Conservation (phyloP, 2,888 invertebrate genomes). For the Trichopria drosophilae region DNA sequence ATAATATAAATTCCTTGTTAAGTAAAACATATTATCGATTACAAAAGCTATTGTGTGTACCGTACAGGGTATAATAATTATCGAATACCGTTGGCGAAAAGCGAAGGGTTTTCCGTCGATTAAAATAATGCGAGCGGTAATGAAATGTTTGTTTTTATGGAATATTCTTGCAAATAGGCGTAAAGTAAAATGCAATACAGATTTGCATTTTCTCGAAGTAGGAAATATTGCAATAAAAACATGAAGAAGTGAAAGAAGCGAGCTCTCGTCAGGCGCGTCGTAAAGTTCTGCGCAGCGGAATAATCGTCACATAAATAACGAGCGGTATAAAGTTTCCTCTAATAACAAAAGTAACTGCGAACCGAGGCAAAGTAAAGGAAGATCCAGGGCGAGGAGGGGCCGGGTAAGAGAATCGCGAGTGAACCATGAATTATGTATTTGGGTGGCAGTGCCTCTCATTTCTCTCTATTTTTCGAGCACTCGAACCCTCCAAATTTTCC, state of each 20-base stretch:
- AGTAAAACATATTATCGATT: too few relatives aligned
- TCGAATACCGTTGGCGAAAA: too few relatives aligned
- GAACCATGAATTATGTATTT: slow-evolving; percentile 46
- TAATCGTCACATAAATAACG: slow-evolving; percentile 43
- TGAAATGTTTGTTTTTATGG: too few relatives aligned
- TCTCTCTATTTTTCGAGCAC: slow-evolving; percentile 30
- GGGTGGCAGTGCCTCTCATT: slow-evolving; percentile 15
- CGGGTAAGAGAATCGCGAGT: slow-evolving; percentile 28
- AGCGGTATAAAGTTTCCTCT: slow-evolving; percentile 40
- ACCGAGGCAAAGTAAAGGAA: slow-evolving; percentile 32
- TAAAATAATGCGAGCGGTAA: too few relatives aligned
- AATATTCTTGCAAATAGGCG: too few relatives aligned
- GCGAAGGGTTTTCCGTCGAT: too few relatives aligned
- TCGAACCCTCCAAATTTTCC: slow-evolving; percentile 3
- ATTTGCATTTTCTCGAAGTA: too few relatives aligned
- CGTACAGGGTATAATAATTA: too few relatives aligned
- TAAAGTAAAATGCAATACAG: too few relatives aligned
- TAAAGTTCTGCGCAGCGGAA: slow-evolving; percentile 34
- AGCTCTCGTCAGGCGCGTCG: slow-evolving; percentile 25
- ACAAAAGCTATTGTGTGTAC: too few relatives aligned
- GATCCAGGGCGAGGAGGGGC: slow-evolving; percentile 19
- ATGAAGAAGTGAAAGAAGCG: slow-evolving; percentile 11
- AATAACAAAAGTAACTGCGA: slow-evolving; percentile 43
- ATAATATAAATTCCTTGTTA: too few relatives aligned
- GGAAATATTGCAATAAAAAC: too few relatives aligned